A percentile compares a stretch with the other conserved stretches of the same genome.
Evolutionary conservation across 2,113 vertebrate genomes (phyloP).

Genomic region (Psittacus erithacus): DNA sequence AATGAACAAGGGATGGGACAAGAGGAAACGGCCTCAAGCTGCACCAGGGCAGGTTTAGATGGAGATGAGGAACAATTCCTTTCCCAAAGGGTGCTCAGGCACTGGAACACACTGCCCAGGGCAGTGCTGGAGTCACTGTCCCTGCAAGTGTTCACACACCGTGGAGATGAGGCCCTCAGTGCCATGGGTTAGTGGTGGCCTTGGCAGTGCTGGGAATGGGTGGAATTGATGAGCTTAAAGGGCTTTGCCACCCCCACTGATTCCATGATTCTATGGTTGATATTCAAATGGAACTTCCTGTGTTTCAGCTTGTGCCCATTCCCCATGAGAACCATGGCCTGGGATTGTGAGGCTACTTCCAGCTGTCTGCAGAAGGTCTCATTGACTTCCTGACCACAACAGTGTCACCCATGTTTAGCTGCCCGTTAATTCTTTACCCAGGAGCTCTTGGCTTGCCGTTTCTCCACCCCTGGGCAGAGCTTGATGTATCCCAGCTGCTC

Average conservation of each 20-base stretch:
- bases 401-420: neutral
- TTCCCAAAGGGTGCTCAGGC: neutral
- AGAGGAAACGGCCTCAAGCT: neutral
- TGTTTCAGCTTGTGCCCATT: neutral
- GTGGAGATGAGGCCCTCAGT: neutral
- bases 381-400: neutral
- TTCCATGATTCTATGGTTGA: neutral
- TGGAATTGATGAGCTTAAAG: neutral
- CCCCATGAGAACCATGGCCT: neutral
- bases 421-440: neutral
- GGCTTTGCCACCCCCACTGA: neutral
- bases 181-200: neutral
- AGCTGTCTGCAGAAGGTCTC: neutral
- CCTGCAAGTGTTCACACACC: neutral
- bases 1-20: neutral
- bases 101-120: no score
- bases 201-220: neutral
- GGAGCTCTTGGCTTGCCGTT: neutral
- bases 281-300: neutral
- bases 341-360: neutral
- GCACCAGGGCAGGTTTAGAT: neutral
- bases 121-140: fast-evolving
- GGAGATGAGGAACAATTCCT: neutral
- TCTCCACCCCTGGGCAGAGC: neutral
- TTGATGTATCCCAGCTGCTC: neutral